Evolutionary conservation across 2,888 invertebrate genomes (phyloP).

Genomic region (Galerucella nymphaeae): DNA sequence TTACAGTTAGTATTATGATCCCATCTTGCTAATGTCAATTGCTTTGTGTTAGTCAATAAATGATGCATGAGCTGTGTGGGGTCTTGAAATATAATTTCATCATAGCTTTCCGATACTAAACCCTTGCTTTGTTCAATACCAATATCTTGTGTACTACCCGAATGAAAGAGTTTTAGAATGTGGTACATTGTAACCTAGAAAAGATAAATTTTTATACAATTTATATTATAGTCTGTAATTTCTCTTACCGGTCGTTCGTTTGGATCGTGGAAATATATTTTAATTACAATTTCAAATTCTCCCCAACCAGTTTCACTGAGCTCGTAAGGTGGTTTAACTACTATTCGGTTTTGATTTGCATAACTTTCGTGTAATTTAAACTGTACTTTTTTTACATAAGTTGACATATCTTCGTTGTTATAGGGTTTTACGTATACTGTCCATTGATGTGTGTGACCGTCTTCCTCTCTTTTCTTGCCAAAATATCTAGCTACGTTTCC

Average conservation of each 20-base stretch:
- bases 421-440: constrained; percentile 96
- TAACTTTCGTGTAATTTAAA: constrained; percentile 99
- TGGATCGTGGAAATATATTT: constrained; percentile 96
- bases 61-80: constrained; percentile 93
- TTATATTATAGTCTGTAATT: constrained; percentile 44
- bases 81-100: constrained; percentile 95
- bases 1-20: constrained; percentile 91
- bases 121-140: constrained; percentile 76
- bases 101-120: constrained; percentile 92
- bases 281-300: constrained; percentile 98
- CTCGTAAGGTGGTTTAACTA: constrained; percentile 96
- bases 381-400: constrained; percentile 94
- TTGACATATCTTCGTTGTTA: constrained; percentile 92
- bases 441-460: constrained; percentile 99
- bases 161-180: constrained; percentile 93
- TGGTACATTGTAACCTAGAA: constrained; percentile 93
- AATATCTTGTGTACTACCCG: constrained; percentile 72
- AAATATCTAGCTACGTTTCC: constrained; percentile 96
- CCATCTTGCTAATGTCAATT: constrained; percentile 78
- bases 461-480: constrained; percentile 95
- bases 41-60: constrained; percentile 80
- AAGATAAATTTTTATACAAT: constrained; percentile 10
- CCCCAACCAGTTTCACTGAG: constrained; percentile 99
- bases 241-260: constrained; percentile 88
- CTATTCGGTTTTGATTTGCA: constrained; percentile 90